Evolutionary conservation across 2,797 vertebrate species (phyloP).

Genomic region (Passerculus sandwichensis): DNA sequence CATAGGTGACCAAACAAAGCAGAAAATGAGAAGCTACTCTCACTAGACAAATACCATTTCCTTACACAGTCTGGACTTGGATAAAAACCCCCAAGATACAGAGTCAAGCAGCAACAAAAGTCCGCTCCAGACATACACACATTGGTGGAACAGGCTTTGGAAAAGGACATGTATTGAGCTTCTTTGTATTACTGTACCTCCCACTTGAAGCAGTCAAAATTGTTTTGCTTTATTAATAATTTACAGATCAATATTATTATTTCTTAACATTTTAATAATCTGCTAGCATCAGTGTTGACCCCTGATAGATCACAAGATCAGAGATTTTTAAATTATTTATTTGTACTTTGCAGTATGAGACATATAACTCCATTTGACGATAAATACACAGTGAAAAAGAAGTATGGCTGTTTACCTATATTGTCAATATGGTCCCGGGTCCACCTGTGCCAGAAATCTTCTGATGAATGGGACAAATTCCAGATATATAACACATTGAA

Average conservation of each 20-base stretch:
- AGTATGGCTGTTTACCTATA: slow-evolving; percentile 68
- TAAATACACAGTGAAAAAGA: neutral
- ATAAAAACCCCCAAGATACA: neutral
- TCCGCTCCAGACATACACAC: neutral
- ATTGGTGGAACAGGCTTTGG: neutral
- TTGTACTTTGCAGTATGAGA: neutral
- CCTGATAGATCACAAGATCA: fast-evolving
- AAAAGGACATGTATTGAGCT: neutral
- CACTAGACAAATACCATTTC: neutral
- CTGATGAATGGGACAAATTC: slow-evolving; percentile 75
- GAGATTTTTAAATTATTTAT: neutral
- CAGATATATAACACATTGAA: slow-evolving; percentile 80
- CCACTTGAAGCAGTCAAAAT: neutral
- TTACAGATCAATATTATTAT: neutral
- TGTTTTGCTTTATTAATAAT: neutral
- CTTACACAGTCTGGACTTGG: neutral
- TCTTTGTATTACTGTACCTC: neutral
- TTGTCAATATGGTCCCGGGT: slow-evolving; percentile 69
- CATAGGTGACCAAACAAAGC: neutral
- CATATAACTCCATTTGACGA: neutral
- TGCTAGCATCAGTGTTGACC: neutral
- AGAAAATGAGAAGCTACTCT: neutral
- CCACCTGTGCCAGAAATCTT: slow-evolving; percentile 82
- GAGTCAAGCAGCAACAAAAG: neutral
- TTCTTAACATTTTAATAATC: neutral